Base-by-base conservation (phyloP, 2,797 vertebrate species). In the Pampus argenteus region DNA sequence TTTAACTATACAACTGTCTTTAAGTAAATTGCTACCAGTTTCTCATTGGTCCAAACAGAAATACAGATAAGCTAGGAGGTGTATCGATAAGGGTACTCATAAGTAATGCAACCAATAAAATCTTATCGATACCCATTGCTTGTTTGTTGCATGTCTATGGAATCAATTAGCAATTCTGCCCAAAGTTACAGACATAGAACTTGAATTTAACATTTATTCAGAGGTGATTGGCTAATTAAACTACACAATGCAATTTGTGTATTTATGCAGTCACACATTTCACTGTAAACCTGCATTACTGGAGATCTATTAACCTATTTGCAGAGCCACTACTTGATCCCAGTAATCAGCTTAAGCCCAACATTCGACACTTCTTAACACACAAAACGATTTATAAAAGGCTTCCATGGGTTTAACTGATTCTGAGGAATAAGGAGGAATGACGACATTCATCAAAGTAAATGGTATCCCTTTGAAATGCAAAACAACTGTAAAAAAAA, bases 201-300 rank as follows among this genome's bases (percentile, higher is more conserved):
- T 29, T 45, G 1, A 8, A n/a, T 17, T 44, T 7, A 18, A 44
- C 42, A 62, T 48, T 62, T 34, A 15, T 10, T 23, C n/a, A 23
- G 22, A 29, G 57, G 13, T 28, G 17, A 10, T 26, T 28, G 6
- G 31, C 51, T 48, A 20, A 56, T 56, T 51, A 14, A 56, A 28
- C 56, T 25, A n/a, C 17, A 36, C 28, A 45, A 1, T 47, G 23
- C 45, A 3, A 51, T 50, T 18, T 45, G 15, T 36, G 4, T 17
- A 28, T 31, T 68, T 34, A 42, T 50, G 15, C 51, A 26, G 20
- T 57, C 13, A 34, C 34, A 49, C 2, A 62, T 62, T 55, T 61
- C n/a, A 28, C 34, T 57, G 50, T 57, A 22, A 38, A 52, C n/a
- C 38, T 9, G 34, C 11, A 6, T 28, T 40, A 14, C 4, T 45